phyloP scores from a whole-genome alignment of 2,113 vertebrate genomes.

The Muntiacus reevesi region DNA sequence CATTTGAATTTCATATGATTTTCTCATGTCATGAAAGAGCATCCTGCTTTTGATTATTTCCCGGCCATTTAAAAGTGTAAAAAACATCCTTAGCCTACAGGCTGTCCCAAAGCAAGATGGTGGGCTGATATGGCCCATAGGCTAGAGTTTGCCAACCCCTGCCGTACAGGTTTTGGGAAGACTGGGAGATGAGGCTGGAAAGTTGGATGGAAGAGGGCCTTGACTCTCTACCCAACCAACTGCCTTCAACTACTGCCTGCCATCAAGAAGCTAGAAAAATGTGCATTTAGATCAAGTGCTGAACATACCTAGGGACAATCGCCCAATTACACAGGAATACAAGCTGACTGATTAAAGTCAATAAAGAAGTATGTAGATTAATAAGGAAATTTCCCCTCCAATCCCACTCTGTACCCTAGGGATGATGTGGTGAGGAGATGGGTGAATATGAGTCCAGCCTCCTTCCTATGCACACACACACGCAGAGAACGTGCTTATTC shows the following conservation, averaged over 20 bases:
- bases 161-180: background rate
- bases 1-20: background rate
- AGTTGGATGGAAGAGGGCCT: background rate
- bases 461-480: background rate
- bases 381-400: background rate
- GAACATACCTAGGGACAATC: no score
- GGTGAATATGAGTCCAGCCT: background rate
- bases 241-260: background rate
- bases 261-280: background rate
- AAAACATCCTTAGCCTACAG: background rate
- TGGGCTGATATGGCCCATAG: fast-evolving
- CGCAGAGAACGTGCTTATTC: background rate
- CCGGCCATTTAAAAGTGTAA: background rate
- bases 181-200: background rate
- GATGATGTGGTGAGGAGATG: background rate
- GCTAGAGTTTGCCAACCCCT: background rate
- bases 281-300: background rate
- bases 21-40: background rate
- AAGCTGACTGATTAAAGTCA: background rate
- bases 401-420: background rate
- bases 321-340: background rate
- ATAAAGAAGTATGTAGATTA: background rate
- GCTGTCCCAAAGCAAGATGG: background rate
- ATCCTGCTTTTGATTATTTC: background rate
- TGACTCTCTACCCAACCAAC: background rate